Evolutionary conservation across 2,888 invertebrate genomes (phyloP).

Genomic region (Priocnemis perturbator): DNA sequence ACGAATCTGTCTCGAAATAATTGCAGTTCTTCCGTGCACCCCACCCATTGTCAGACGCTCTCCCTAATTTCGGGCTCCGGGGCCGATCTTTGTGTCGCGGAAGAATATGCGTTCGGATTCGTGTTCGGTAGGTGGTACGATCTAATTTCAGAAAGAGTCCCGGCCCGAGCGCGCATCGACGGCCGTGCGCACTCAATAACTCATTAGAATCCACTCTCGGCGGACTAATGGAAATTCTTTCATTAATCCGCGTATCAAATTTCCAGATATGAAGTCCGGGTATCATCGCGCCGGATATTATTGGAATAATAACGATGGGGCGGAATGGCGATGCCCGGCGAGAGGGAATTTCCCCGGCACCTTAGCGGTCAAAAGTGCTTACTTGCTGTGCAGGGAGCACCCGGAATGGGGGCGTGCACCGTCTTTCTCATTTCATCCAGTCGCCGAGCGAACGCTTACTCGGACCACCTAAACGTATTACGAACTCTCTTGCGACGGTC

Average conservation of each 20-base stretch:
- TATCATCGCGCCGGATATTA: no score
- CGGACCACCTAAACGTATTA: constrained; percentile 43
- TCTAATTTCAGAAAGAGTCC: constrained; percentile 23
- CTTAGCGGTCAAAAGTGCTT: constrained; percentile 5
- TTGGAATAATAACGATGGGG: no score
- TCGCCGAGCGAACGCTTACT: constrained; percentile 1
- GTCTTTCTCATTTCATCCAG: background rate
- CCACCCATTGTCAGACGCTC: constrained; percentile 3
- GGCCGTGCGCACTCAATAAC: no score
- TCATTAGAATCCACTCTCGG: no score
- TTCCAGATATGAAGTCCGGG: no score
- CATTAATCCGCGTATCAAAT: no score
- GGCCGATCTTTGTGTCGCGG: background rate
- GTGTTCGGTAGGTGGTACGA: constrained; percentile 12
- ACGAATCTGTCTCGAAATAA: no score
- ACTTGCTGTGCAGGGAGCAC: background rate
- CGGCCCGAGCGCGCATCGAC: background rate
- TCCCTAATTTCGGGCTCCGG: constrained; percentile 3
- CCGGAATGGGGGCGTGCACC: background rate
- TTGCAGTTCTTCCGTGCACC: background rate
- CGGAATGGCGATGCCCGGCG: no score
- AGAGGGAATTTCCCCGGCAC: no score
- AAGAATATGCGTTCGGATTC: no score
- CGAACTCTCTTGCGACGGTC: constrained; percentile 29
- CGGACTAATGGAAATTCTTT: no score